Evolutionary conservation across 2,113 vertebrate species (phyloP).

Genomic region (Gambusia holbrooki): DNA sequence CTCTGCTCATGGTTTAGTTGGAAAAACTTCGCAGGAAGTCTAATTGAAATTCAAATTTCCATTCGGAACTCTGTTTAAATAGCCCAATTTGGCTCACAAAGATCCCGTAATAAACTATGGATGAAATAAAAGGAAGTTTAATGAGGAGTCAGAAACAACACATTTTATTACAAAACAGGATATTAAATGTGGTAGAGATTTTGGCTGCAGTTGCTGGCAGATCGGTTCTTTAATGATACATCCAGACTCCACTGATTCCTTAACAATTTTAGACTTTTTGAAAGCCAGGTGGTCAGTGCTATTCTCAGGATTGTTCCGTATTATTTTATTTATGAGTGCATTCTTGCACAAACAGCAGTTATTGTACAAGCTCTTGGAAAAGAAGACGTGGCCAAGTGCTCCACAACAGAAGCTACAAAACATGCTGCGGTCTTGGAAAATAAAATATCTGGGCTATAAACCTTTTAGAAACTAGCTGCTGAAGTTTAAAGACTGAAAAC

Average conservation of each 20-base stretch:
- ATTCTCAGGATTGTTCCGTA: neutral
- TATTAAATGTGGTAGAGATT: neutral
- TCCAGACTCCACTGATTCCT: neutral
- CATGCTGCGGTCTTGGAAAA: conserved; percentile 27
- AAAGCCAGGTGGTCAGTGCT: neutral
- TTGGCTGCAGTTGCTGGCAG: neutral
- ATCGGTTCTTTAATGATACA: neutral
- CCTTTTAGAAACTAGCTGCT: conserved; percentile 23
- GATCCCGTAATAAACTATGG: conserved; percentile 5
- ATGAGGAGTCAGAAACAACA: neutral
- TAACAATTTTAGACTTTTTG: neutral
- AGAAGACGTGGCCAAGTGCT: neutral
- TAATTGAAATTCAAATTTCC: neutral
- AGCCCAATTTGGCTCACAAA: conserved; percentile 7
- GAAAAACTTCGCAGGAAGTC: neutral
- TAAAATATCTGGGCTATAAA: conserved; percentile 10
- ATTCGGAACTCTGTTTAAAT: neutral
- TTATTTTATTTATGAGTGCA: neutral
- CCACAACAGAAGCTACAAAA: conserved; percentile 12
- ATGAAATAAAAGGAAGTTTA: neutral
- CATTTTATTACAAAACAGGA: neutral
- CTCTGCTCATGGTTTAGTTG: neutral
- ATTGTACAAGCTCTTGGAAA: neutral
- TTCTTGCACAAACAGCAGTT: neutral
- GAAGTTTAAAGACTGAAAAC: conserved; percentile 48